Evolutionary conservation across 2,888 invertebrate species (phyloP), one percentile per base, ranked within the genome.

Genomic region (Phrixothrix hirtus): DNA sequence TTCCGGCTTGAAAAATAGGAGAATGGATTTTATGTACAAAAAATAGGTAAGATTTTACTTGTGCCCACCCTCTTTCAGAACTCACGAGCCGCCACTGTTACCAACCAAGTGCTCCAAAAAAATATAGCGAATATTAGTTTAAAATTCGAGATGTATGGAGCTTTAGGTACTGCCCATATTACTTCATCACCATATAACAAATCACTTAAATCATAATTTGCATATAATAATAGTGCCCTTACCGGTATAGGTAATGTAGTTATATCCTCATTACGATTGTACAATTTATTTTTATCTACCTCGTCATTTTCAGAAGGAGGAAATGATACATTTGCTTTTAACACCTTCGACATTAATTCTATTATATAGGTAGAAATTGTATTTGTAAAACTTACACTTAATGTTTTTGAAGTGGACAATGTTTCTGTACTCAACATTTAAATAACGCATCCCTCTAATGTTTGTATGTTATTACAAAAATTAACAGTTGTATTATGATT

Each of bases 161-260:
- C 5, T 17, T 37, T 45, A 14, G 45, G 45, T 30, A 37, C 29
- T 1, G 17, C 13, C 37, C 30, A 45, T 11, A 37, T n/a, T 0
- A 17, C 7, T 14, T 30, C 15, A n/a, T 45, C 45, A 2, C 17
- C 11, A 9, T 37, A 25, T 1, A 31, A 3, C 6, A 21, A 14
- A 3, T 12, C 10, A 16, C 36, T 45, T 1, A 35, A 5, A 37
- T 45, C 45, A 10, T 25, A 45, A 27, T 36, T 21, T 1, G 16
- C 14, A 7, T 12, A 30, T 1, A 14, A 21, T 14, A 21, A 3
- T 21, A 12, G 26, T 17, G 30, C 12, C 27, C 37, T 36, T 30
- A 36, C 13, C 2, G 36, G 36, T 10, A 36, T 5, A 1, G 36
- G 21, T 5, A 21, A 21, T 21, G 7, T 21, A 21, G 21, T 21